Conservation (phyloP, 2,797 vertebrate species). For the Orestias chungarensis region DNA sequence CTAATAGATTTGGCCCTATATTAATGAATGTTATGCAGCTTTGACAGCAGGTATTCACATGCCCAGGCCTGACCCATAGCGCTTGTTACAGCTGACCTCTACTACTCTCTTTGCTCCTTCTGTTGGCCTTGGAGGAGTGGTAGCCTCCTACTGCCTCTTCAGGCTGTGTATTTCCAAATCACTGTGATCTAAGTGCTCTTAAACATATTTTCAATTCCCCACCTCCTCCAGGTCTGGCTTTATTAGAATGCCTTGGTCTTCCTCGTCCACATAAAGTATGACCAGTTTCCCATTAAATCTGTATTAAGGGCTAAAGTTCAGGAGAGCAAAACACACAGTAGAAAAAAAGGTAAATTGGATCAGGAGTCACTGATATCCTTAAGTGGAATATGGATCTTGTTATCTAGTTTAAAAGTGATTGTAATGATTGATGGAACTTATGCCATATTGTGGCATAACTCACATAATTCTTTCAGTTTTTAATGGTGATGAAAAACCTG, state of each 20-base stretch:
- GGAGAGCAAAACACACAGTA: background rate
- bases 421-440: background rate
- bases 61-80: background rate
- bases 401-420: background rate
- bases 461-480: too few relatives aligned
- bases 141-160: background rate
- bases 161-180: background rate
- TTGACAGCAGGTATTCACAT: too few relatives aligned
- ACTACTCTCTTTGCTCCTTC: background rate
- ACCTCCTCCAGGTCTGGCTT: background rate
- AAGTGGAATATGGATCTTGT: background rate
- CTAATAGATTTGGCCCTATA: background rate
- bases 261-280: background rate
- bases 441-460: background rate
- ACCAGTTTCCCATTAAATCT: background rate
- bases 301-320: background rate
- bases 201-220: background rate
- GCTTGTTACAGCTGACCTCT: background rate
- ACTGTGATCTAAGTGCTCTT: background rate
- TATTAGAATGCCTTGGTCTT: background rate
- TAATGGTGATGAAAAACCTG: background rate
- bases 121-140: background rate
- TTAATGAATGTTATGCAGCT: background rate
- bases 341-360: background rate
- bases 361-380: background rate